A percentile compares a stretch with the other conserved stretches of the same genome.
phyloP scores from a whole-genome alignment of 2,888 invertebrate genomes.

The Lepas anatifera region DNA sequence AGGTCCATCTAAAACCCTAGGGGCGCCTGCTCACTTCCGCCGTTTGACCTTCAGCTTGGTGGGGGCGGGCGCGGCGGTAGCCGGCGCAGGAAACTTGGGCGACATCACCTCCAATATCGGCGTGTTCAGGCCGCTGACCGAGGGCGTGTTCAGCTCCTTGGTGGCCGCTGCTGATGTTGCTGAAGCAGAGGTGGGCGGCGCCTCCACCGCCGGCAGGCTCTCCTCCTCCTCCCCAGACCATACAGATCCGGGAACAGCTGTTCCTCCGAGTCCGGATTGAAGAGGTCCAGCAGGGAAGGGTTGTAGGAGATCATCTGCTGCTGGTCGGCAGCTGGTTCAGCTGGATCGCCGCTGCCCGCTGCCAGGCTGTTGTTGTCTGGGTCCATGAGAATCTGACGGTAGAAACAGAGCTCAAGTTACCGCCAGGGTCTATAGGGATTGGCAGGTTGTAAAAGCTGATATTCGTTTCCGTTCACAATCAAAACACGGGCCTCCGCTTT shows the following conservation, averaged over 20 bases:
- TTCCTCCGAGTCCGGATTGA: not conserved
- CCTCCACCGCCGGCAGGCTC: not conserved
- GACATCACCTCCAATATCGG: not conserved
- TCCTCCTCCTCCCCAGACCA: not conserved
- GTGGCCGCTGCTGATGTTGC: not conserved
- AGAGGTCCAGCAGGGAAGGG: constrained; percentile 3
- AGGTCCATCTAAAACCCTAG: no score
- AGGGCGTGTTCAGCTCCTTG: not conserved
- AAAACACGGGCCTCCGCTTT: no score
- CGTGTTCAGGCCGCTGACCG: not conserved
- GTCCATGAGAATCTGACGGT: not conserved
- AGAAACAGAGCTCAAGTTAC: not conserved
- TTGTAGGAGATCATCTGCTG: not conserved
- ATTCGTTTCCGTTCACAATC: no score
- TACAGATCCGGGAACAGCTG: constrained; percentile 1
- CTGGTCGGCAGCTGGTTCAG: not conserved
- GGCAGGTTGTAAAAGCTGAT: no score
- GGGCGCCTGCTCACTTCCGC: not conserved
- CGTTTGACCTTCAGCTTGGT: not conserved
- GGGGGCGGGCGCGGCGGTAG: not conserved
- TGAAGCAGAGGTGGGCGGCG: not conserved
- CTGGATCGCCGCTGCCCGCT: not conserved
- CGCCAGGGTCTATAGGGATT: no score
- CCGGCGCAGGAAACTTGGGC: not conserved
- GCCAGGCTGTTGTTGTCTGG: not conserved